Percentiles rank a stretch among this genome's conserved stretches.
phyloP scores from a whole-genome alignment of 2,113 vertebrate species.

The Aptenodytes patagonicus region DNA sequence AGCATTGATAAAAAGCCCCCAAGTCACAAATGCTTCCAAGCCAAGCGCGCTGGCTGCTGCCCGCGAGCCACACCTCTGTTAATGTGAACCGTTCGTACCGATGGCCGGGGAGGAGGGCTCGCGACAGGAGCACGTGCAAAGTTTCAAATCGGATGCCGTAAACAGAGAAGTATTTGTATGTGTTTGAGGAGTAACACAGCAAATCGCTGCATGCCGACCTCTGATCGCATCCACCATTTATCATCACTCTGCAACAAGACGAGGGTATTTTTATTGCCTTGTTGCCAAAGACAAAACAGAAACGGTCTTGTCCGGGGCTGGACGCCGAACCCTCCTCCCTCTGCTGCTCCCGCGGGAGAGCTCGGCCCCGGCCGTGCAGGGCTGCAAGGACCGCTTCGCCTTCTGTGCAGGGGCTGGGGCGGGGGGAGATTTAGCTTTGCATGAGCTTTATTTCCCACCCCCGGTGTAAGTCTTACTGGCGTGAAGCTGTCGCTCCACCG shows the following conservation, averaged over 20 bases:
- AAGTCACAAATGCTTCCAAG: fast-evolving
- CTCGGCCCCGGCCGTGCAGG: background rate
- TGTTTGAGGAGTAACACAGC: background rate
- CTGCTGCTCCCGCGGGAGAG: background rate
- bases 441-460: background rate
- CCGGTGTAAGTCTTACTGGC: fast-evolving
- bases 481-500: background rate
- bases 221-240: background rate
- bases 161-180: constrained; percentile 18
- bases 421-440: background rate
- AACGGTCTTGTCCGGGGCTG: background rate
- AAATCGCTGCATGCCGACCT: background rate
- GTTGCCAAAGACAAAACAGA: constrained; percentile 17
- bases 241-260: background rate
- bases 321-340: background rate
- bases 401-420: background rate
- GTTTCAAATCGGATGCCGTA: constrained; percentile 1
- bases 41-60: background rate
- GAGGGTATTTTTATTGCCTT: background rate
- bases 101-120: background rate
- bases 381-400: background rate
- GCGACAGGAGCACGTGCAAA: background rate
- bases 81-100: fast-evolving
- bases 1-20: background rate
- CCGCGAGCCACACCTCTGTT: fast-evolving